These are phyloP conservation scores for Linnaemya vulpina DNA, from an alignment of 2,888 invertebrate species.

Conservation along the genomic window DNA sequence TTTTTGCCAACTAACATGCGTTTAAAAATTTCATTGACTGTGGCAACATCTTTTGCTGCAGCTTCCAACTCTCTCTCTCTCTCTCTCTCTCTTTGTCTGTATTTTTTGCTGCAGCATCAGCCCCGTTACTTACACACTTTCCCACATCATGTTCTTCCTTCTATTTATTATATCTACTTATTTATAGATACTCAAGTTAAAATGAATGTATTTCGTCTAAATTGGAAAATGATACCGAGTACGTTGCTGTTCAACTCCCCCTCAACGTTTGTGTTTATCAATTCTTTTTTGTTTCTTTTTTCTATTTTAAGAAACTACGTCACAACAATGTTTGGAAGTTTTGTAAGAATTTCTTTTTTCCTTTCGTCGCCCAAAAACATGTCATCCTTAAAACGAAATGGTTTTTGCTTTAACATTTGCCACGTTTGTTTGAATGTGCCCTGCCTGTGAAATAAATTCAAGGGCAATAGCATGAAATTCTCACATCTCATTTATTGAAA, in stretches of 20 bases:
- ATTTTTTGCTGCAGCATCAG: neutral
- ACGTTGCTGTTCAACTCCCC: constrained; percentile 6
- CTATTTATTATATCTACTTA: constrained; percentile 18
- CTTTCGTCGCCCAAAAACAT: constrained; percentile 10
- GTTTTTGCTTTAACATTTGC: constrained; percentile 40
- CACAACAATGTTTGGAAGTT: constrained; percentile 25
- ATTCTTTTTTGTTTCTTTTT: constrained; percentile 1
- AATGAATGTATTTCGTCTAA: constrained; percentile 36
- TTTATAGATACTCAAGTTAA: constrained; percentile 32
- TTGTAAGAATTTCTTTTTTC: too few relatives aligned
- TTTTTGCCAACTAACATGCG: too few relatives aligned
- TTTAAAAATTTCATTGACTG: neutral
- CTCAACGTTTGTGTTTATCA: neutral
- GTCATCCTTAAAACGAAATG: constrained; percentile 45
- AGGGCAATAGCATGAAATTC: constrained; percentile 51
- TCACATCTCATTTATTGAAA: constrained; percentile 20
- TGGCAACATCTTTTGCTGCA: neutral
- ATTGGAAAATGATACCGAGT: constrained; percentile 51
- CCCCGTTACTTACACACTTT: constrained; percentile 1
- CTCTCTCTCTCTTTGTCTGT: neutral
- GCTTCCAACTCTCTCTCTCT: neutral
- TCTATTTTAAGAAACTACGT: constrained; percentile 59
- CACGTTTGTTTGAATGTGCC: neutral
- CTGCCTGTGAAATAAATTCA: constrained; percentile 62
- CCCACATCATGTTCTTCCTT: neutral